Percentiles rank a stretch among this genome's conserved stretches.
Evolutionary conservation across 2,888 invertebrate genomes (phyloP).

Genomic region (Neocrepidodera transversa): DNA sequence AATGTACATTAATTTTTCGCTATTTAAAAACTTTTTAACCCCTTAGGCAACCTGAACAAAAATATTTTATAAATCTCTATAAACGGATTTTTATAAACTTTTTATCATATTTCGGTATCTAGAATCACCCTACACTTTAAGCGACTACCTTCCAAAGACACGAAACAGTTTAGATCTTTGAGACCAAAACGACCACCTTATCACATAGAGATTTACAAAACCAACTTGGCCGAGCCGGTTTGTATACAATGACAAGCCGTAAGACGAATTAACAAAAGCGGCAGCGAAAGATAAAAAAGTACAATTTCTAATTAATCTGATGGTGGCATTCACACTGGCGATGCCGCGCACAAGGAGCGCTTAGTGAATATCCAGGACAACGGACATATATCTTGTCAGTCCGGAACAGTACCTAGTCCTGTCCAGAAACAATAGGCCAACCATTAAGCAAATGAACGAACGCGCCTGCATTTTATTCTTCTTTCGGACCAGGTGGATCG

Average conservation of each 20-base stretch:
- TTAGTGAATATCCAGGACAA: slow-evolving; percentile 47
- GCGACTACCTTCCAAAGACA: no score
- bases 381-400: slow-evolving; percentile 56
- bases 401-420: slow-evolving; percentile 55
- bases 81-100: no score
- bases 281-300: slow-evolving; percentile 44
- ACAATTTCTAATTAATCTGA: slow-evolving; percentile 52
- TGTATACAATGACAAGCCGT: slow-evolving; percentile 3
- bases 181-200: neutral
- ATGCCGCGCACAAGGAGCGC: slow-evolving; percentile 25
- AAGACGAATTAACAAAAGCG: slow-evolving; percentile 42
- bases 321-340: slow-evolving; percentile 43
- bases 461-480: slow-evolving; percentile 28
- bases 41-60: no score
- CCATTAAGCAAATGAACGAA: slow-evolving; percentile 61
- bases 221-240: neutral
- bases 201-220: neutral
- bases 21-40: no score
- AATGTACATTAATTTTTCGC: no score
- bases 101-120: no score
- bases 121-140: no score
- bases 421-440: slow-evolving; percentile 59
- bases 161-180: no score
- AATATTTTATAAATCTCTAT: no score
- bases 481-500: slow-evolving; percentile 26